Conservation (phyloP, 2,888 invertebrate species). For the Harpalus rufipes region DNA sequence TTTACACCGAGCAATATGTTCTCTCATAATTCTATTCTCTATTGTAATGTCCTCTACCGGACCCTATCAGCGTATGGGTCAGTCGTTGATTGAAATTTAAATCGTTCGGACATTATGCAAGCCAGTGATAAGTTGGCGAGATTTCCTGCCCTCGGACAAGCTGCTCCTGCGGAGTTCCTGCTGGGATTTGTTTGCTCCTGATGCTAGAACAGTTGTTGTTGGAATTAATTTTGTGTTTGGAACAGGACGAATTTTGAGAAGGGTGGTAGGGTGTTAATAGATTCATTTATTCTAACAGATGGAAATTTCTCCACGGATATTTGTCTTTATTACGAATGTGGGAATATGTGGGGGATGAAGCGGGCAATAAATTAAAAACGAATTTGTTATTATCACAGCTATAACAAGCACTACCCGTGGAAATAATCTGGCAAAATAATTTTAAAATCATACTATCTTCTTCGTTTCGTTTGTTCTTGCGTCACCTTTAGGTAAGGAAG, state of each 20-base stretch:
- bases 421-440: not conserved
- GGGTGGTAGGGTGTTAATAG: slow-evolving; percentile 28
- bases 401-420: not conserved
- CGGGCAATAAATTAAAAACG: not conserved
- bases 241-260: slow-evolving; percentile 45
- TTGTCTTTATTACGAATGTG: not conserved
- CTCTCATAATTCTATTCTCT: slow-evolving; percentile 2
- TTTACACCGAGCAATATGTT: not conserved
- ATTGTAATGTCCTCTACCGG: not conserved
- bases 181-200: slow-evolving; percentile 41
- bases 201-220: slow-evolving; percentile 44
- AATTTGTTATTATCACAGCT: not conserved
- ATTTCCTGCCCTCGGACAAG: slow-evolving; percentile 42
- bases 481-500: too few species aligned
- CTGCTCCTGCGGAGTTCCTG: not conserved
- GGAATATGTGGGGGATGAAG: not conserved
- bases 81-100: slow-evolving; percentile 54
- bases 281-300: slow-evolving; percentile 48
- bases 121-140: slow-evolving; percentile 42
- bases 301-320: not conserved
- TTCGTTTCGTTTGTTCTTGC: too few species aligned
- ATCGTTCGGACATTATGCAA: slow-evolving; percentile 46
- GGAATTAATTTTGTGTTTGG: slow-evolving; percentile 51
- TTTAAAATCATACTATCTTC: too few species aligned
- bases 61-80: slow-evolving; percentile 24